Evolutionary conservation across 2,113 vertebrate species (phyloP), one percentile per base, ranked within the genome.

Genomic region (Poeciliopsis retropinna): DNA sequence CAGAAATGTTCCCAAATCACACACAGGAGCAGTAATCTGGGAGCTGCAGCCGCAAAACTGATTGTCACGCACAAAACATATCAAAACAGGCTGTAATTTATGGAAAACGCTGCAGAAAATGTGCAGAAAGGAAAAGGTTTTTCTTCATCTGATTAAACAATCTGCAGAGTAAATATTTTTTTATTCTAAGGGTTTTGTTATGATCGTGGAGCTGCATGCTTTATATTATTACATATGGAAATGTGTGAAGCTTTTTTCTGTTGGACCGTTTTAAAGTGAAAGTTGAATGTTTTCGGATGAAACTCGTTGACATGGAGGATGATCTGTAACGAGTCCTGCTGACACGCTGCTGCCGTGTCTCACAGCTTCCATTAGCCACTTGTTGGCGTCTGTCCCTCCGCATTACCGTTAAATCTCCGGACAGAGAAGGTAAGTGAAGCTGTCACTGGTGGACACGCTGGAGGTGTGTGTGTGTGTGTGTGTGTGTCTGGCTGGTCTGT

Each of bases 331-430:
- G 37, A 64, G 31, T 37, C 51, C 79, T 65, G 88, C 15, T 4
- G 63, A 71, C 76, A 65, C 54, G 75, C 80, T 75, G 75, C 67
- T 80, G 79, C 89, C 73, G 60, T 86, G 86, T 87, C 90, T 90
- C 88, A 90, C 84, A 67, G 73, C 34, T 64, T 83, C 76, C 81
- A 89, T 92, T 86, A 89, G 87, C 65, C 63, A 79, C 83, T 70
- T 85, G 85, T 89, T 89, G 80, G 90, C 84, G 89, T 89, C 85
- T 92, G 87, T 92, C 90, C 83, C 85, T 88, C 84, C 80, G 75
- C 5, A 64, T 90, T 85, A 85, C 85, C 73, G 78, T 86, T 85
- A 70, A 60, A 44, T 87, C 68, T 68, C 41, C 68, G 63, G 90
- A 87, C 71, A 9, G 72, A 60, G 41, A 75, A 90, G 89, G 88